Base-by-base conservation (phyloP, 2,888 invertebrate genomes). In the Caenorhabditis japonica region DNA sequence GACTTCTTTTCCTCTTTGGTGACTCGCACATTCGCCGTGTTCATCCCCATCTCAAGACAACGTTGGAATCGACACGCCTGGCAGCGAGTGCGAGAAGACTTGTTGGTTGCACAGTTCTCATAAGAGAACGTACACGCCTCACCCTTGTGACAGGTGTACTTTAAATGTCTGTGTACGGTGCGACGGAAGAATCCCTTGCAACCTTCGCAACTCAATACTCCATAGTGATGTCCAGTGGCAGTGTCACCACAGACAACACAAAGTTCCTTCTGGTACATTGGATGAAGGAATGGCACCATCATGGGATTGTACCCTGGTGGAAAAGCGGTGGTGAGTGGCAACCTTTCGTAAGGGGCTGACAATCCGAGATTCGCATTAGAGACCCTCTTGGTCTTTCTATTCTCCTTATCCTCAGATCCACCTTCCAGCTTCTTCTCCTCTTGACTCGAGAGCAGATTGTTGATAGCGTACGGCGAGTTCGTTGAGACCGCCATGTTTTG, bases 141-240 rank as follows among this genome's bases (percentile, higher is more conserved):
- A 19, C 73, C 64, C 49, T 83, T 83, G 60, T 75, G 72, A 55
- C 84, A 85, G 13, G 51, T 41, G 60, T 82, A 84, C 2, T 53
- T 53, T 13, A 64, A 61, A 21, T 69, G 56, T 51, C 75, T 76
- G 8, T 13, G 80, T 1, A 84, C 81, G 1, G 77, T 70, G 13
- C 84, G 77, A 0, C 84, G 81, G 61, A 84, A 84, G 68, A 84
- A 84, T 15, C 84, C 84, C 49, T 81, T 81, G 64, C 81, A 81
- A 17, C 81, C 81, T 21, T 81, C 81, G 52, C 81, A 81, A 60
- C 77, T 78, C 68, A 76, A 60, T 25, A 79, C 81, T 19, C 79
- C 79, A 44, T 82, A 82, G 55, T 82, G 82, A 39, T 79, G 76
- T 13, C 82, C 82, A 30, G 75, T 75, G 13, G 81, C 78, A 38